Conservation (phyloP, 2,797 vertebrate species). For the Synaphobranchus kaupii region DNA sequence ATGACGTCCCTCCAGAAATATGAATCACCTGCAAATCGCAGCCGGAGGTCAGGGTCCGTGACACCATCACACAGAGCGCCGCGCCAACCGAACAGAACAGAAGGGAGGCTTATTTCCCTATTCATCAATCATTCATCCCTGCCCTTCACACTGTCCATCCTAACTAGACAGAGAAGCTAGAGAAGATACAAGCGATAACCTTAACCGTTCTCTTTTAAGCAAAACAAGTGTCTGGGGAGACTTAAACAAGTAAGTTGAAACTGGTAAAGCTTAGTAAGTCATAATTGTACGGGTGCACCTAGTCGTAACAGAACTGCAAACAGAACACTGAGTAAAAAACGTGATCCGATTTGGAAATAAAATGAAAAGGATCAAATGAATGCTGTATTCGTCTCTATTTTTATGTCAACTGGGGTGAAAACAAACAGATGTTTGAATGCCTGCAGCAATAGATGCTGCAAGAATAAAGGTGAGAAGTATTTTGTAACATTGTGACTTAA, state of each 20-base stretch:
- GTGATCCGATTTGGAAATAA: background rate
- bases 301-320: background rate
- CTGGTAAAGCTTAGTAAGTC: background rate
- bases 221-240: background rate
- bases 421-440: background rate
- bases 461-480: background rate
- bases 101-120: constrained; percentile 12
- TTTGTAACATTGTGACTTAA: background rate
- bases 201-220: background rate
- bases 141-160: constrained; percentile 7
- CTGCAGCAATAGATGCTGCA: background rate
- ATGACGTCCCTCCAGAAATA: constrained; percentile 19
- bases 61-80: constrained; percentile 11
- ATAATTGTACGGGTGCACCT: background rate
- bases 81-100: background rate
- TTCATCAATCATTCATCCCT: constrained; percentile 34
- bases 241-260: no score
- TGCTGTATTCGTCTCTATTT: background rate
- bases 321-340: background rate
- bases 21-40: constrained; percentile 27
- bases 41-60: constrained; percentile 24
- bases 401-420: background rate
- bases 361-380: background rate
- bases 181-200: background rate
- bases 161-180: background rate